A percentile compares a stretch with the other conserved stretches of the same genome.
phyloP scores from a whole-genome alignment of 2,797 vertebrate genomes.

The Urosaurus nigricauda region DNA sequence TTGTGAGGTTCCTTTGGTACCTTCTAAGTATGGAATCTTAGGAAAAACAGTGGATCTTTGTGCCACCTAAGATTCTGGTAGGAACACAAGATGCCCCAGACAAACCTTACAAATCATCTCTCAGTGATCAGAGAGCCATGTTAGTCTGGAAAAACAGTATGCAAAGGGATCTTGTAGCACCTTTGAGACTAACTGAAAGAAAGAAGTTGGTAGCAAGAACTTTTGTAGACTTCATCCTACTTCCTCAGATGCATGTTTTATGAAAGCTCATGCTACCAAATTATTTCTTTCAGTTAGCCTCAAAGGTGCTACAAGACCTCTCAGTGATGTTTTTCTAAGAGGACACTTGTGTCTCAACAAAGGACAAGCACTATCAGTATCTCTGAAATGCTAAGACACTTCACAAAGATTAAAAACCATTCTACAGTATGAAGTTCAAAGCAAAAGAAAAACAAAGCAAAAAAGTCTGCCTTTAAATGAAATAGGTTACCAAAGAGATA shows the following conservation, averaged over 20 bases:
- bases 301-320: not conserved
- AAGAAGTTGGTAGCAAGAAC: too few relatives aligned
- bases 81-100: not conserved
- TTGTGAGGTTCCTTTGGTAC: too few relatives aligned
- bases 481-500: not conserved
- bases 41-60: not conserved
- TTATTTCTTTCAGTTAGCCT: too few relatives aligned
- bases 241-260: too few relatives aligned
- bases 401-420: not conserved
- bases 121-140: too few relatives aligned
- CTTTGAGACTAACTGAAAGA: too few relatives aligned
- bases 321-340: not conserved
- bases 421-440: not conserved
- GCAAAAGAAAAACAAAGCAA: constrained; percentile 4
- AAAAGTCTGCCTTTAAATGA: not conserved
- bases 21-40: not conserved
- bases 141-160: too few relatives aligned
- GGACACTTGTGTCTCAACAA: not conserved
- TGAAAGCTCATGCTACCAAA: too few relatives aligned
- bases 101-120: not conserved
- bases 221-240: too few relatives aligned
- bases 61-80: not conserved
- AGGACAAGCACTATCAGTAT: not conserved
- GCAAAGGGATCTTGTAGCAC: too few relatives aligned
- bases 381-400: not conserved